These are phyloP conservation scores for Muschampia plurimacula DNA, from an alignment of 2,888 invertebrate species.

Conservation along the genomic window DNA sequence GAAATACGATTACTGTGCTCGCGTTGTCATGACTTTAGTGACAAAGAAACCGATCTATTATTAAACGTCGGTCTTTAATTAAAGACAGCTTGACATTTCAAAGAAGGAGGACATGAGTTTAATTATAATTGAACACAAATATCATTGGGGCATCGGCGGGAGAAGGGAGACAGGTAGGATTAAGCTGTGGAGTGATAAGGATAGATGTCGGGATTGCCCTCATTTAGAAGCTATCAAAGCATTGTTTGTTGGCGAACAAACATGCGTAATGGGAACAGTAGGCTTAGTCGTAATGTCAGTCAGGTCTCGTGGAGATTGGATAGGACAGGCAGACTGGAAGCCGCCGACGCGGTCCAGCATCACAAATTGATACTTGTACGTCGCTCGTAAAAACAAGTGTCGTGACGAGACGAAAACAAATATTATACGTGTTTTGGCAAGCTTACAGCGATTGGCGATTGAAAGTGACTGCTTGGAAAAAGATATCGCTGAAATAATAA, in stretches of 20 bases:
- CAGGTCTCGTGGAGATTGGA: constrained; percentile 50
- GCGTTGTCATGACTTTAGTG: constrained; percentile 46
- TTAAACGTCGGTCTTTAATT: constrained; percentile 75
- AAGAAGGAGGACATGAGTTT: constrained; percentile 83
- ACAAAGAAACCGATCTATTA: constrained; percentile 71
- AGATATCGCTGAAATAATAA: not conserved
- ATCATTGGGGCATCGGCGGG: constrained; percentile 80
- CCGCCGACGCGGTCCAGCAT: constrained; percentile 25
- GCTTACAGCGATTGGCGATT: not conserved
- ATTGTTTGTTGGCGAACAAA: constrained; percentile 72
- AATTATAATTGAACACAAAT: constrained; percentile 84
- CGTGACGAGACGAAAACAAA: constrained; percentile 11
- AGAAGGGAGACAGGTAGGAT: constrained; percentile 58
- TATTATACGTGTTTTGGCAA: constrained; percentile 6
- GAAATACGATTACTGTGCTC: constrained; percentile 35
- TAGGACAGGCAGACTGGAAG: constrained; percentile 60
- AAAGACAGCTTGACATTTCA: constrained; percentile 84
- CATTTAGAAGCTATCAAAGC: constrained; percentile 73
- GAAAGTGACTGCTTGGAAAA: constrained; percentile 4
- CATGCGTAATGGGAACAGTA: constrained; percentile 59
- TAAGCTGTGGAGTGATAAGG: constrained; percentile 64
- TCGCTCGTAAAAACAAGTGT: constrained; percentile 36
- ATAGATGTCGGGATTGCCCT: constrained; percentile 75
- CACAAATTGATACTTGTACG: constrained; percentile 4
- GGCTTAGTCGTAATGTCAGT: constrained; percentile 58